Evolutionary conservation across 2,113 vertebrate species (phyloP).

Genomic region (Eolophus roseicapilla): DNA sequence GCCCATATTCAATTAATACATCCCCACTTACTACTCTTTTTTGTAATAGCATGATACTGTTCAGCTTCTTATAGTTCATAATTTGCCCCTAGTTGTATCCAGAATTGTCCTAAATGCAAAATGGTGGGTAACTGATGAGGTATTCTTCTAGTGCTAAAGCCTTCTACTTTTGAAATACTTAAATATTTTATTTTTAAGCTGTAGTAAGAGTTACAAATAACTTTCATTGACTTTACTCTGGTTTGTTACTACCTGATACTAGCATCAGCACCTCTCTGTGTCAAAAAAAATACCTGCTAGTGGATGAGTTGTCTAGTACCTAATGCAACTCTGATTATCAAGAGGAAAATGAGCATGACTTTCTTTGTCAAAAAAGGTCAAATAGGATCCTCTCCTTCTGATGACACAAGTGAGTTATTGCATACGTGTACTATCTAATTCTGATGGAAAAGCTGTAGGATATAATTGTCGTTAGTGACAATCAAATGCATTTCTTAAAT

Average conservation of each 20-base stretch:
- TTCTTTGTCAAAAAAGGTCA: not conserved
- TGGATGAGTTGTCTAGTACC: not conserved
- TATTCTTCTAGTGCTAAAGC: not conserved
- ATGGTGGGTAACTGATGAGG: fast-evolving
- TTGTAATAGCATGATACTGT: not conserved
- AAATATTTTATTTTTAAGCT: not conserved
- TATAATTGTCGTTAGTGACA: not conserved
- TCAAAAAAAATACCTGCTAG: not conserved
- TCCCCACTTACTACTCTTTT: not conserved
- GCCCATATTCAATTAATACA: not conserved
- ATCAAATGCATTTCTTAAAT: not conserved
- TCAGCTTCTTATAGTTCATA: not conserved
- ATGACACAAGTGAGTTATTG: not conserved
- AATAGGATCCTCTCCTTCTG: not conserved
- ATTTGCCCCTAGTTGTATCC: not conserved
- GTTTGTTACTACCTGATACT: not conserved
- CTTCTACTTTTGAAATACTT: not conserved
- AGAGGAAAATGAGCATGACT: not conserved
- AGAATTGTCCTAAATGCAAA: not conserved
- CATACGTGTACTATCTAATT: not conserved
- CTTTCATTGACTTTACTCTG: not conserved
- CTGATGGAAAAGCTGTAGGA: not conserved
- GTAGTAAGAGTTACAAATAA: not conserved
- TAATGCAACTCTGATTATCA: not conserved
- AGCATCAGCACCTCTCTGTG: not conserved